Conservation (phyloP, 2,113 vertebrate genomes). For the Ardeotis arabs region DNA sequence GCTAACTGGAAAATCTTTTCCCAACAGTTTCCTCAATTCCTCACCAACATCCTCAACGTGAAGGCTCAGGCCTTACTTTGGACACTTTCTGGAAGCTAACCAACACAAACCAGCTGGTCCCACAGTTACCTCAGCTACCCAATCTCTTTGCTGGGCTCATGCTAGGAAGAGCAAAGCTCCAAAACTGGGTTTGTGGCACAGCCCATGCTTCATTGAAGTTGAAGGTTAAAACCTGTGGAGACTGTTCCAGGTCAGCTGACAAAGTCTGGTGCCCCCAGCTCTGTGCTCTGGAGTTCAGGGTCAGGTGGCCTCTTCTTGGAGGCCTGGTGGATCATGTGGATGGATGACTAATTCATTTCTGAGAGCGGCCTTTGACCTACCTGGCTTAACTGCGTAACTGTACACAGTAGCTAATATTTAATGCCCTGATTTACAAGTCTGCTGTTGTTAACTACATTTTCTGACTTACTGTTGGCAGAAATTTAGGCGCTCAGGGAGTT, state of each 20-base stretch:
- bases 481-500: background rate
- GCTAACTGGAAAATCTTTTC: background rate
- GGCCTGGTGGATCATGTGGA: background rate
- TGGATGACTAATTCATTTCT: background rate
- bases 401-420: background rate
- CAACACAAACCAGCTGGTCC: background rate
- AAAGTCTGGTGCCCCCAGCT: background rate
- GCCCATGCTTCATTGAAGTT: accelerated
- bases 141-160: background rate
- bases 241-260: accelerated
- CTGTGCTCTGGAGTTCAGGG: background rate
- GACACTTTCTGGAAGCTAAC: background rate
- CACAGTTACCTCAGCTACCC: background rate
- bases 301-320: background rate
- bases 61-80: background rate
- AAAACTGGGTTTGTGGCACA: background rate
- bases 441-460: background rate
- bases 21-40: background rate
- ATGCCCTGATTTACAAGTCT: background rate
- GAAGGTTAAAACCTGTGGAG: background rate
- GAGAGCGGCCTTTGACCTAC: background rate
- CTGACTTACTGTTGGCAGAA: background rate
- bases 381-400: background rate
- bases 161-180: background rate
- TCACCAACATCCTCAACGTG: accelerated